Conservation (phyloP, 37 sponge, comb jelly and placozoan species). For the Halichondria panicea region DNA sequence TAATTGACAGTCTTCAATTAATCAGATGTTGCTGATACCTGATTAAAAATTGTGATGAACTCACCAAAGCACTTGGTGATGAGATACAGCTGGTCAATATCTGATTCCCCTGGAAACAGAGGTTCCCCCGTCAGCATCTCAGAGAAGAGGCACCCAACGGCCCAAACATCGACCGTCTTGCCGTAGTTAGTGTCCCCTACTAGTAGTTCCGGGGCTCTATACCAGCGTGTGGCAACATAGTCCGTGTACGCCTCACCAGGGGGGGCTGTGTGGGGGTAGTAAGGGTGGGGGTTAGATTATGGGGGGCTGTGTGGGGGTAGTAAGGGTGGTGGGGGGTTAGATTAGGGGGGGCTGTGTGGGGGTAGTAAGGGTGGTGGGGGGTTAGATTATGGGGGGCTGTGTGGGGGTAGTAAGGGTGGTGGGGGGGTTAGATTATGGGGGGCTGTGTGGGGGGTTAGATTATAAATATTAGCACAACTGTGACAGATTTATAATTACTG, state of each 20-base stretch:
- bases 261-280: conserved; percentile 61
- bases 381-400: not conserved
- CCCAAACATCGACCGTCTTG: conserved; percentile 96
- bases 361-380: not conserved
- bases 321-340: not conserved
- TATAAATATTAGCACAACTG: too few species aligned
- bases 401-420: too few species aligned
- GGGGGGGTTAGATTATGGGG: too few species aligned
- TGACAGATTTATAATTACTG: too few species aligned
- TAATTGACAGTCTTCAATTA: not conserved
- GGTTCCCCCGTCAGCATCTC: conserved; percentile 99
- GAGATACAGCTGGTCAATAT: conserved; percentile 96
- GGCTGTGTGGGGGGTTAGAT: too few species aligned
- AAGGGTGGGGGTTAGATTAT: not conserved
- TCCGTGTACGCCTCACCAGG: conserved; percentile 99
- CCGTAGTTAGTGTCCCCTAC: conserved; percentile 98
- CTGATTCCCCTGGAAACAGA: conserved; percentile 95
- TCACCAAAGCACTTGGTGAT: conserved; percentile 93
- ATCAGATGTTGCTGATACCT: not conserved
- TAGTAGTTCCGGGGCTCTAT: conserved; percentile 96
- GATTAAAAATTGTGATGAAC: conserved; percentile 1
- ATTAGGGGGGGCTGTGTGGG: not conserved
- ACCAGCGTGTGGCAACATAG: conserved; percentile 99
- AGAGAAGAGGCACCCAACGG: conserved; percentile 89
- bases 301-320: not conserved